These are phyloP conservation scores for Clusia tigrina DNA, from an alignment of 2,888 invertebrate species.

Conservation along the genomic window DNA sequence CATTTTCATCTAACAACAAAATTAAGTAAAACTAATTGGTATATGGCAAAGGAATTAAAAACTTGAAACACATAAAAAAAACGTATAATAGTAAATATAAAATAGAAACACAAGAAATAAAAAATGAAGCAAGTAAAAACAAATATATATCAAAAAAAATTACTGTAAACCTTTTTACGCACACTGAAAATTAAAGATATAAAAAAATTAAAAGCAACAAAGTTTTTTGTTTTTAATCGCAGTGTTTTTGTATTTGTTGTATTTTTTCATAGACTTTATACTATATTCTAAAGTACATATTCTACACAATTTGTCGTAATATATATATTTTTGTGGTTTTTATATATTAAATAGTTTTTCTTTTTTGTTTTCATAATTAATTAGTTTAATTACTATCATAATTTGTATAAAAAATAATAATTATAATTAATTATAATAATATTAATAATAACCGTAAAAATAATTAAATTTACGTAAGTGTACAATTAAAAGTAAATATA, in stretches of 20 bases:
- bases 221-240: constrained; percentile 4
- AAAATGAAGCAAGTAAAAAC: background rate
- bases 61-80: too few species aligned
- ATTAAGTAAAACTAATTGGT: too few species aligned
- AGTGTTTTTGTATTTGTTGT: constrained; percentile 8
- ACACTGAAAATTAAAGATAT: background rate
- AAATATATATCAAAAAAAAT: background rate
- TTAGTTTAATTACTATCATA: constrained; percentile 32
- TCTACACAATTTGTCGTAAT: constrained; percentile 3
- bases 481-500: too few species aligned
- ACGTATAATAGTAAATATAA: too few species aligned
- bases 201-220: background rate
- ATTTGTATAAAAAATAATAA: constrained; percentile 49
- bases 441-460: too few species aligned
- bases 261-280: constrained; percentile 5
- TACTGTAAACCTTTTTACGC: background rate
- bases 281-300: background rate
- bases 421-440: constrained; percentile 1
- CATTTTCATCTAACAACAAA: too few species aligned
- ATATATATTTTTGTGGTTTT: background rate
- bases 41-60: too few species aligned
- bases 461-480: too few species aligned
- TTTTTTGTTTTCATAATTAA: constrained; percentile 33
- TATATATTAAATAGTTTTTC: constrained; percentile 12
- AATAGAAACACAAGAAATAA: too few species aligned